phyloP scores from a whole-genome alignment of 1,140 invertebrate species.

The Atta texana region DNA sequence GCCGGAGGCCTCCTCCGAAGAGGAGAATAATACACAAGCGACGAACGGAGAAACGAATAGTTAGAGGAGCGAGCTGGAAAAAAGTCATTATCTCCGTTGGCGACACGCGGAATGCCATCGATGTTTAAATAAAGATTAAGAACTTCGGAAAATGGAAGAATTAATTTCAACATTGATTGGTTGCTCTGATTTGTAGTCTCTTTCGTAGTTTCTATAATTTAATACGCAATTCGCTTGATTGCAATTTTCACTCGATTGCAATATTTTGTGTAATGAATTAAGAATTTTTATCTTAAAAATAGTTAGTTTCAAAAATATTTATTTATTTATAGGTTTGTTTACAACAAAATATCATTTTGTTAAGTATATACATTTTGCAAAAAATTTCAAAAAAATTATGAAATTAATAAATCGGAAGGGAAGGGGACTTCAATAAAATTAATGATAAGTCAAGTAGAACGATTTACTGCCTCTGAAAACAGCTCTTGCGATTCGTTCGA shows the following conservation, averaged over 20 bases:
- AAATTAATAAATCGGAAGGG: not conserved
- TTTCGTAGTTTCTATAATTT: slow-evolving; percentile 2
- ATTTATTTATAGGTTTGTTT: slow-evolving; percentile 27
- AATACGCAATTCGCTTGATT: not conserved
- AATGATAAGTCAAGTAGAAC: not conserved
- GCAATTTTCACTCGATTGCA: not conserved
- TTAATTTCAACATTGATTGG: slow-evolving; percentile 12
- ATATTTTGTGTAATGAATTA: not conserved
- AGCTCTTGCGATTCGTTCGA: not conserved
- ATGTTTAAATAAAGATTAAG: slow-evolving; percentile 60
- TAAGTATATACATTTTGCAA: not conserved
- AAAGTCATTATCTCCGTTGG: slow-evolving; percentile 63
- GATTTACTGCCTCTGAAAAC: slow-evolving; percentile 12
- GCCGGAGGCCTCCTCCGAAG: slow-evolving; percentile 62
- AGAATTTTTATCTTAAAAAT: slow-evolving; percentile 11
- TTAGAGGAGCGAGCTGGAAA: slow-evolving; percentile 35
- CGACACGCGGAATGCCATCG: slow-evolving; percentile 58
- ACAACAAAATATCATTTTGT: not conserved
- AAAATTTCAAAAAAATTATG: not conserved
- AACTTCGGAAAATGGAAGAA: slow-evolving; percentile 24
- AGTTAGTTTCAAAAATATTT: slow-evolving; percentile 25
- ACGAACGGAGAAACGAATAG: slow-evolving; percentile 38
- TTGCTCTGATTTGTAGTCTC: not conserved
- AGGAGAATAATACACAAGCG: slow-evolving; percentile 51
- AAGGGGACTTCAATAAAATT: slow-evolving; percentile 11